Base-by-base conservation (phyloP, 1,140 invertebrate species). In the Spodoptera litura region DNA sequence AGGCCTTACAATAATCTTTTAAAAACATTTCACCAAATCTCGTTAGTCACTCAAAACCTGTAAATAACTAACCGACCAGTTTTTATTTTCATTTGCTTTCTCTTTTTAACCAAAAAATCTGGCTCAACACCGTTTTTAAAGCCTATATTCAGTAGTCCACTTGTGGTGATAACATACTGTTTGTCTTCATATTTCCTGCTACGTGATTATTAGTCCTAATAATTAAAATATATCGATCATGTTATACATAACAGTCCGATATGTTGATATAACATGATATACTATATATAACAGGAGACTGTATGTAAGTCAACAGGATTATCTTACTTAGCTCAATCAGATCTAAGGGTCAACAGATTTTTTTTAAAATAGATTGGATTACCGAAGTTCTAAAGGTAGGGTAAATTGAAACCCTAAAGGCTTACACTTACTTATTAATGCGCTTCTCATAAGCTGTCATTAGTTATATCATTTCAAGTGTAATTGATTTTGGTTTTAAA, bases 171-270 rank as follows among this genome's bases (percentile, higher is more conserved):
- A 70, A 53, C 51, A n/a, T 9, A 6, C 66, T n/a, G 52, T 70
- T 70, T 70, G 25, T 70, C 66, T 27, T 53, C 49, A n/a, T 9
- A 13, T 20, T 52, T 68, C 64, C 35, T 10, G 44, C 25, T 52
- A 13, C 38, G 38, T 31, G 27, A n/a, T 70, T 52, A 53, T 6
- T 31, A 25, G 31, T 0, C 3, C 11, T 51, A 53, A 49, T 70
- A 31, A 70, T 70, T 70, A 70, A 70, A 53, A 70, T 15, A 20
- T 70, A 70, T 70, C 66, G 51, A 70, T 70, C 66, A 70, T 49
- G 11, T n/a, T 70, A 70, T 20, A 10, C 44, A 68, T 15, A 15
- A 11, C 15, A 68, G 20, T 13, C 20, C 51, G 64, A 68, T 68
- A n/a, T n/a, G n/a, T n/a, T n/a, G n/a, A n/a, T n/a, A n/a, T n/a